Evolutionary conservation across 2,888 invertebrate genomes (phyloP).

Genomic region (Scrobipalpa atriplicella): DNA sequence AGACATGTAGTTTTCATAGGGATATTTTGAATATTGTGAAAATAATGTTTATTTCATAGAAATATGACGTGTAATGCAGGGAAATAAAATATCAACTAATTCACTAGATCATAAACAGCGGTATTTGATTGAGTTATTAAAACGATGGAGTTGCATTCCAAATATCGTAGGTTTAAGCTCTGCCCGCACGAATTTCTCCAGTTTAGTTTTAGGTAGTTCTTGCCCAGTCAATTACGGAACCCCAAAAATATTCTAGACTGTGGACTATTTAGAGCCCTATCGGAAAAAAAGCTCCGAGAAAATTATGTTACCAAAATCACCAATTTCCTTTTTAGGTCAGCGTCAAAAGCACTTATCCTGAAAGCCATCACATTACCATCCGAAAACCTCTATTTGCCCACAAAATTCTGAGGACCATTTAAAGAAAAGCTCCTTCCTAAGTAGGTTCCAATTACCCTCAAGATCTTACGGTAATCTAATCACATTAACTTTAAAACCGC

Average conservation of each 20-base stretch:
- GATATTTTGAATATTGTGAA: neutral
- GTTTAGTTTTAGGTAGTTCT: too few species aligned
- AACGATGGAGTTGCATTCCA: too few species aligned
- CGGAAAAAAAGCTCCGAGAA: neutral
- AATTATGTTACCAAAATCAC: neutral
- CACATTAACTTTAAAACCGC: slow-evolving; percentile 37
- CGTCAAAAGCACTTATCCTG: neutral
- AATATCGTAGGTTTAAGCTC: too few species aligned
- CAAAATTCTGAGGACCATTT: slow-evolving; percentile 26
- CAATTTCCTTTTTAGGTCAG: slow-evolving; percentile 12
- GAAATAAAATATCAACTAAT: too few species aligned
- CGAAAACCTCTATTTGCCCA: slow-evolving; percentile 20
- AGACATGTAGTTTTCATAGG: neutral
- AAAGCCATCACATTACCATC: slow-evolving; percentile 23
- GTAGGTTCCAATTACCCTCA: slow-evolving; percentile 26
- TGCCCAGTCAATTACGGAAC: too few species aligned
- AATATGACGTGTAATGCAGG: too few species aligned
- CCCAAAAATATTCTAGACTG: neutral
- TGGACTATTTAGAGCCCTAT: too few species aligned
- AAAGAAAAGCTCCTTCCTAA: slow-evolving; percentile 20
- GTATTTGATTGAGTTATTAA: too few species aligned
- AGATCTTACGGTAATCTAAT: slow-evolving; percentile 32
- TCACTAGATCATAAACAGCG: too few species aligned
- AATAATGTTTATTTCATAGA: too few species aligned
- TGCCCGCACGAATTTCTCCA: too few species aligned